Evolutionary conservation across 53 echinoderm and acorn worm species (phyloP), one percentile per base, ranked within the genome.

Genomic region (Crossaster papposus): DNA sequence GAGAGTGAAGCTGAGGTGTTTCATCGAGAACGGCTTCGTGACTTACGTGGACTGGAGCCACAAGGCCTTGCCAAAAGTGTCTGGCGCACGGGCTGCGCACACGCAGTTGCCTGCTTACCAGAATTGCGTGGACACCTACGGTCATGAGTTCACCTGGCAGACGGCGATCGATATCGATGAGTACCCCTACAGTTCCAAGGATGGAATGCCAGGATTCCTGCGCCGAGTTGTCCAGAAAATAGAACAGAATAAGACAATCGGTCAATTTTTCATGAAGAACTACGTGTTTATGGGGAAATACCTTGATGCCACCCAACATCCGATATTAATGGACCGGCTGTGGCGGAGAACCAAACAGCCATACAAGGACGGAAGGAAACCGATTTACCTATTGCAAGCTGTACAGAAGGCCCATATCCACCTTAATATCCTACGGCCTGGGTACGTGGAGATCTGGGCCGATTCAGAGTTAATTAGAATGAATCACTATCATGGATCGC

Each of bases 231-330:
- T 71, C 13, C 26, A 71, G 71, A 31, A 71, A 12, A 31, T 71
- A 23, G 20, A 71, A 71, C 12, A n/a, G 13, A 31, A 12, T 2
- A 29, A 4, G 13, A 28, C 11, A 2, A 12, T 71, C 32, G 71
- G 26, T 31, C 71, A 71, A 30, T 29, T 71, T 31, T 71, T 71
- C 71, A 71, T 71, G 71, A n/a, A 71, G 71, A 23, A 71, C n/a
- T 30, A 28, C 13, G 9, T 31, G 30, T 71, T 30, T 31, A 29
- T 71, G 2, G 71, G 71, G 12, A 5, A 28, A 30, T 30, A 29
- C 30, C 71, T 31, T 29, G 29, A 71, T n/a, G 71, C 4, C 30
- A 9, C 71, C 7, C 20, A 28, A 12, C 71, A 71, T 31, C 71
- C 71, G 30, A 2, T 71, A 7, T 31, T 71, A 12, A 31, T 31